Conservation (phyloP, 2,888 invertebrate species). For the Ariolimax columbianus region DNA sequence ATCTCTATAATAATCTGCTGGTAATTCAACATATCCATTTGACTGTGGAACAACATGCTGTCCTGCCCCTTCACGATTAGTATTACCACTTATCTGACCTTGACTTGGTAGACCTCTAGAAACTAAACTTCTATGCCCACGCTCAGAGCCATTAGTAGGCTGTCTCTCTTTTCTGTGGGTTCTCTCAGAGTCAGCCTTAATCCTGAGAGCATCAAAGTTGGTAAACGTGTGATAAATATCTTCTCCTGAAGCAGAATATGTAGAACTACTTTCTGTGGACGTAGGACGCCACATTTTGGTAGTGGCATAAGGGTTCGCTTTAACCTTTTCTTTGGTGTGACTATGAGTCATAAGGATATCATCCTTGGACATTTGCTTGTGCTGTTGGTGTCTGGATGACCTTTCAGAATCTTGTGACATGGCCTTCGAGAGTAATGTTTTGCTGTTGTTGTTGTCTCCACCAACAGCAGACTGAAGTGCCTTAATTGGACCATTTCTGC, state of each 20-base stretch:
- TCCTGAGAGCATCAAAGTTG: slow-evolving; percentile 53
- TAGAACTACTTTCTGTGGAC: slow-evolving; percentile 60
- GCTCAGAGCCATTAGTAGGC: not conserved
- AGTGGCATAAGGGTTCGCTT: slow-evolving; percentile 68
- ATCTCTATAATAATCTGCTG: slow-evolving; percentile 51
- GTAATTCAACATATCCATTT: slow-evolving; percentile 51
- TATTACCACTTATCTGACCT: not conserved
- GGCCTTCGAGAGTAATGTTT: not conserved
- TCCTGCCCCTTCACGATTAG: not conserved
- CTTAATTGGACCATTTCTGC: slow-evolving; percentile 71
- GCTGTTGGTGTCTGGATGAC: slow-evolving; percentile 11
- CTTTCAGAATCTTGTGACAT: slow-evolving; percentile 17
- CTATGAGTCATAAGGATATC: slow-evolving; percentile 58
- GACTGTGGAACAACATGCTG: not conserved
- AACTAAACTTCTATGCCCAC: not conserved
- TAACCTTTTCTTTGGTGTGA: slow-evolving; percentile 54
- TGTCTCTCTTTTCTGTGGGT: not conserved
- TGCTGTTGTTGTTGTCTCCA: not conserved
- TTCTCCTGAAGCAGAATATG: slow-evolving; percentile 48
- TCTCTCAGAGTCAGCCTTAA: not conserved
- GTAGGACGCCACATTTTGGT: slow-evolving; percentile 72
- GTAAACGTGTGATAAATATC: slow-evolving; percentile 57
- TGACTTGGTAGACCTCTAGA: not conserved
- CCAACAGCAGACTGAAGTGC: slow-evolving; percentile 66
- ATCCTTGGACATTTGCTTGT: slow-evolving; percentile 57